phyloP scores from a whole-genome alignment of 2,113 vertebrate genomes.

The Promerops cafer region DNA sequence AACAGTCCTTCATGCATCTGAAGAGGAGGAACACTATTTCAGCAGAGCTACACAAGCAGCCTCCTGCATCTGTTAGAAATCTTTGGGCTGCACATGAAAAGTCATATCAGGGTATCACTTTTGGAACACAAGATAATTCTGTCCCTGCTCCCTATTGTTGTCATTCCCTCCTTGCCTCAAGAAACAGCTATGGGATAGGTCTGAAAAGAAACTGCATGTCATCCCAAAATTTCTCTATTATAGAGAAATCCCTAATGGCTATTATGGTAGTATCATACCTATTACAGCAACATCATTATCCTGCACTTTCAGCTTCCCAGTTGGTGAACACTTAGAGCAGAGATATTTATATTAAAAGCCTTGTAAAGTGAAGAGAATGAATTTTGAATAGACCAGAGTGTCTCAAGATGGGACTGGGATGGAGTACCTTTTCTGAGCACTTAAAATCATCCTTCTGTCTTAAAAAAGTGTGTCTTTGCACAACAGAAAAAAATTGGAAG shows the following conservation, averaged over 20 bases:
- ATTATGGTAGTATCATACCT: background rate
- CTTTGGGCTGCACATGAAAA: background rate
- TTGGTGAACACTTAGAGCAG: background rate
- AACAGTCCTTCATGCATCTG: background rate
- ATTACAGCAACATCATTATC: background rate
- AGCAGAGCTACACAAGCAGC: background rate
- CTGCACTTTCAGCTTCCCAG: background rate
- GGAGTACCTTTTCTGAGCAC: background rate
- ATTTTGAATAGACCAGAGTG: background rate
- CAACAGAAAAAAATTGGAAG: background rate
- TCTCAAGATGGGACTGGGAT: background rate
- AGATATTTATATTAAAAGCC: background rate
- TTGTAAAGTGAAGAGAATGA: background rate
- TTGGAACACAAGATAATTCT: background rate
- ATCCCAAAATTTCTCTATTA: background rate
- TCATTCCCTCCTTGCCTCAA: background rate
- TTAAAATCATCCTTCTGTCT: background rate
- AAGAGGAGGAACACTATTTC: background rate
- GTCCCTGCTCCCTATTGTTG: background rate
- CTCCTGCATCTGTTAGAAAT: background rate
- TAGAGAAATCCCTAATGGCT: background rate
- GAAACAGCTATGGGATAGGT: background rate
- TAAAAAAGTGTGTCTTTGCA: background rate
- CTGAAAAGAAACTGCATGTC: background rate
- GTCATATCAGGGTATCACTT: background rate